Evolutionary conservation across 2,888 invertebrate genomes (phyloP).

Genomic region (Oscheius sp.): DNA sequence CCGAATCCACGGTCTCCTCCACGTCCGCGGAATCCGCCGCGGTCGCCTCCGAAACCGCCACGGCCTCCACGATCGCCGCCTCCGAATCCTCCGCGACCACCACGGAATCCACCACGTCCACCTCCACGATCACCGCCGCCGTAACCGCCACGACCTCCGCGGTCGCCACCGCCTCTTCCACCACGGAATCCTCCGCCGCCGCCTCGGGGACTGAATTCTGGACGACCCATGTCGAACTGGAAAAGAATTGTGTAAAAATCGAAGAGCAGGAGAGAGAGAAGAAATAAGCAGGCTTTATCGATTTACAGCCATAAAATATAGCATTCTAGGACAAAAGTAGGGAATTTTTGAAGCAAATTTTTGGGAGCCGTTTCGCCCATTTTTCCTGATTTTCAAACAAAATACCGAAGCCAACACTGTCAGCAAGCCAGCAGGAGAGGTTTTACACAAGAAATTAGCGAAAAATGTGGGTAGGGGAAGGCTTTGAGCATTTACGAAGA

Average conservation of each 20-base stretch:
- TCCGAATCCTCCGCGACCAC: constrained; percentile 46
- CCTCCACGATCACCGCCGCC: constrained; percentile 49
- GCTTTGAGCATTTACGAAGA: too few species aligned
- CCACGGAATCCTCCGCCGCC: constrained; percentile 55
- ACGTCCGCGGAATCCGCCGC: constrained; percentile 2
- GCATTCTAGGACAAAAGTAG: too few species aligned
- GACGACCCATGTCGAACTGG: constrained; percentile 59
- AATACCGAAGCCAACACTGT: too few species aligned
- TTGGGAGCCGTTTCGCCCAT: too few species aligned
- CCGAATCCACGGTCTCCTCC: not conserved
- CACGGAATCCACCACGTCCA: constrained; percentile 57
- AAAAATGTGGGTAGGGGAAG: too few species aligned
- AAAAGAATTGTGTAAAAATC: not conserved
- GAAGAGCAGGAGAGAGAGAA: too few species aligned
- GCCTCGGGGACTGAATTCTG: constrained; percentile 62
- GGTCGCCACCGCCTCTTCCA: constrained; percentile 48
- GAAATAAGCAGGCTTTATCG: too few species aligned
- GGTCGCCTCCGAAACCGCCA: constrained; percentile 36
- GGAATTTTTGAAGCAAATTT: too few species aligned
- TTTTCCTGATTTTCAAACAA: too few species aligned
- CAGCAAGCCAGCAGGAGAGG: too few species aligned
- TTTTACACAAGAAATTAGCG: too few species aligned
- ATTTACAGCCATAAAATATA: too few species aligned
- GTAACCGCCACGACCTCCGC: constrained; percentile 42
- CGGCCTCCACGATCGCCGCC: constrained; percentile 43